Evolutionary conservation across 2,113 vertebrate species (phyloP), one percentile per base, ranked within the genome.

Genomic region (Chlamydotis undulata): DNA sequence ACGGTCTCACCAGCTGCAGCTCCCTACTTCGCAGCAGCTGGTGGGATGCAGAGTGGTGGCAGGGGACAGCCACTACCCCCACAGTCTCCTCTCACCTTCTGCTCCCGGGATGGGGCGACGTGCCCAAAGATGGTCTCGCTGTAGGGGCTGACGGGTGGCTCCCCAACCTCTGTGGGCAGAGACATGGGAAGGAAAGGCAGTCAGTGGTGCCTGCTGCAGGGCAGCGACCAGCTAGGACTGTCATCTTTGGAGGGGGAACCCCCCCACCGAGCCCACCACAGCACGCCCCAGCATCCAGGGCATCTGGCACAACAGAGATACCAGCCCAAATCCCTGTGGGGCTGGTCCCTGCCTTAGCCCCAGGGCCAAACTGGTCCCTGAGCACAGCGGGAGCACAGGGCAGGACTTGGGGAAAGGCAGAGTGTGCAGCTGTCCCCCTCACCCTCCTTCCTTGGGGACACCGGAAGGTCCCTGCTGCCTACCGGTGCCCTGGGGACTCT

Each of bases 101-200:
- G 56, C 31, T 94, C 89, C 23, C 14, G 71, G 24, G 95, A 16
- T 45, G 92, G 92, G 69, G 94, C 91, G 49, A 87, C 86, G 7
- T 76, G 97, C 57, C 98, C 98, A 63, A 98, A 99, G 81, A 98
- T 87, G 7, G 98, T 98, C 93, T 99, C 99, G 18, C 98, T 98
- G 97, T 99, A 99, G 11, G 99, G 99, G 45, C 97, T 99, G 95
- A 99, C 94, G 18, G 97, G 95, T 4, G 97, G 98, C 22, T 97
- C 92, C 0, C 8, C 1, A 22, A 39, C 18, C 35, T 93, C 97
- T 97, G 94, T 13, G 81, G 71, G 75, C 37, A 95, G 52, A 95
- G 35, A 87, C 2, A 14, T 2, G 37, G 29, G 18, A 50, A 23
- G 65, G 43, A 52, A 68, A 41, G 50, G 77, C 43, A 28, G 41